These are phyloP conservation scores for Bovichtus variegatus DNA, from an alignment of 2,797 vertebrate genomes.

Conservation along the genomic window DNA sequence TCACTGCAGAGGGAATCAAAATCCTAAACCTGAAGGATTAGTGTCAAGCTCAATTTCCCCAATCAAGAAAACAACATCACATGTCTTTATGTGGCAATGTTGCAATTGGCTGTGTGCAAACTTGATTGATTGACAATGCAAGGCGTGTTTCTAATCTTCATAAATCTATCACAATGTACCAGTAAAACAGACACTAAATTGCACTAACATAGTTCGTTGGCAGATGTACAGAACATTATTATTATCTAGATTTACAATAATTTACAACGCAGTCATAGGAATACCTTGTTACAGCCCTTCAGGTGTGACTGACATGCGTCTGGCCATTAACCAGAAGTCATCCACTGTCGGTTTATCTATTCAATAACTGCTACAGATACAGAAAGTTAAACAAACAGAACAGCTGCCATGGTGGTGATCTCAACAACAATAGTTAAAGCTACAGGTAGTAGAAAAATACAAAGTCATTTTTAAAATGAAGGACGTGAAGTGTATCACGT, in stretches of 20 bases:
- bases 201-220: conserved; percentile 21
- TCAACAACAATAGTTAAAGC: neutral
- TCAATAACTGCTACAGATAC: neutral
- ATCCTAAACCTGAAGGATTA: neutral
- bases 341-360: neutral
- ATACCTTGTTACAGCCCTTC: neutral
- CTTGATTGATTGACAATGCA: neutral
- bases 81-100: neutral
- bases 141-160: neutral
- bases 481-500: neutral
- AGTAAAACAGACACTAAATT: neutral
- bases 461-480: neutral
- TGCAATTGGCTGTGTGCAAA: neutral
- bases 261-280: conserved; percentile 11
- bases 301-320: neutral
- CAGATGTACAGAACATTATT: neutral
- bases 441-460: neutral
- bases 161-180: conserved; percentile 19
- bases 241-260: conserved; percentile 43
- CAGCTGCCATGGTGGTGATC: neutral
- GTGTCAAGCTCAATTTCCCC: conserved; percentile 9
- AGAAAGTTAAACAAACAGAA: neutral
- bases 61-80: conserved; percentile 4
- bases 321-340: neutral
- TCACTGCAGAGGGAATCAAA: neutral